Conservation (phyloP, 2,888 invertebrate genomes). For the Hirudinaria manillensis region DNA sequence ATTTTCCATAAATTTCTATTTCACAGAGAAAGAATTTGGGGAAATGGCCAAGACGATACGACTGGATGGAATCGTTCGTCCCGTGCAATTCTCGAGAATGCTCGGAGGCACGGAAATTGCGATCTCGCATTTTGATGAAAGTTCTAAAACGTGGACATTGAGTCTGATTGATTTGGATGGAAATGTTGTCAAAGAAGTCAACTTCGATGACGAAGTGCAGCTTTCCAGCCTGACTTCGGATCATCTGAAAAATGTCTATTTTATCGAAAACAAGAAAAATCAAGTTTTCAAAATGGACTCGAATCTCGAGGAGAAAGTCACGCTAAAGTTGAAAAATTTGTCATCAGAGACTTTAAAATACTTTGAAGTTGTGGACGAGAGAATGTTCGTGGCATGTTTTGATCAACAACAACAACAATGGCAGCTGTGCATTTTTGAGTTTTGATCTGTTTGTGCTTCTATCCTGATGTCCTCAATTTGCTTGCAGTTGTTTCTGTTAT, state of each 20-base stretch:
- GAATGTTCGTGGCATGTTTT: too few relatives aligned
- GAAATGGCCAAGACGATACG: not conserved
- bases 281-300: conserved; percentile 2
- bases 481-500: too few relatives aligned
- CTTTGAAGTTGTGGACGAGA: too few relatives aligned
- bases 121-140: not conserved
- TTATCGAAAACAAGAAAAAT: not conserved
- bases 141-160: not conserved
- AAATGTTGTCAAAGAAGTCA: not conserved
- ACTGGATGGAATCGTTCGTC: not conserved
- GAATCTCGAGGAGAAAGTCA: not conserved
- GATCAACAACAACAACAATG: too few relatives aligned
- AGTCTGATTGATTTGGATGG: not conserved
- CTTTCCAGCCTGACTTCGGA: not conserved
- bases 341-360: not conserved
- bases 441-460: too few relatives aligned
- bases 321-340: not conserved
- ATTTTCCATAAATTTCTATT: not conserved
- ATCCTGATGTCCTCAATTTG: too few relatives aligned
- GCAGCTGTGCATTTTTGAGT: too few relatives aligned
- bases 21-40: not conserved
- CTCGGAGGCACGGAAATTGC: conserved; percentile 1
- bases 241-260: not conserved
- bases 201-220: not conserved
- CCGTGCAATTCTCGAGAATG: not conserved